phyloP scores from a whole-genome alignment of 2,888 invertebrate genomes.

The Geophilus truncorum region DNA sequence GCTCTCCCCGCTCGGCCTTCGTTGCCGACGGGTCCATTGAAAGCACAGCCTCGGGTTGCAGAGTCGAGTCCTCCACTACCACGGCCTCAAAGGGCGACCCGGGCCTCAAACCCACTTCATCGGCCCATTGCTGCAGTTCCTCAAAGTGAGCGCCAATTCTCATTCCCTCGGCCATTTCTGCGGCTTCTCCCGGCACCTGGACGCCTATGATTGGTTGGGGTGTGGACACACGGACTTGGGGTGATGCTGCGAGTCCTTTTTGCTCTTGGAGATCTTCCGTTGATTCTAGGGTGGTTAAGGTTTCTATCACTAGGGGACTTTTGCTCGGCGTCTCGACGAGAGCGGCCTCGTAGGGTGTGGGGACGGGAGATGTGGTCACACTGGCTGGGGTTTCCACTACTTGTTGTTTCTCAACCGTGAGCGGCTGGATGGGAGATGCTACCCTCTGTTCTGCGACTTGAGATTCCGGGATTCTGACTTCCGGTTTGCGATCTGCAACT shows the following conservation, averaged over 20 bases:
- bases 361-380: not conserved
- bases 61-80: not conserved
- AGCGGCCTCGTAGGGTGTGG: not conserved
- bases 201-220: not conserved
- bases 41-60: not conserved
- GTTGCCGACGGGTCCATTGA: not conserved
- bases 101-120: conserved; percentile 19
- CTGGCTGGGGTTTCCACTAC: not conserved
- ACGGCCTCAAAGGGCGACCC: conserved; percentile 1
- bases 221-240: not conserved
- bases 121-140: conserved; percentile 29
- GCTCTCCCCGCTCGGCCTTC: not conserved
- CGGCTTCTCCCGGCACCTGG: not conserved
- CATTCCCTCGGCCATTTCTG: not conserved
- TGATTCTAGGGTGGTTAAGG: not conserved
- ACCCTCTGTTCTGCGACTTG: not conserved
- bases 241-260: not conserved
- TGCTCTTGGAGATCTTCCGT: not conserved
- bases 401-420: not conserved
- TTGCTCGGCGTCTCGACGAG: not conserved
- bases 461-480: not conserved
- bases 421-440: not conserved
- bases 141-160: not conserved
- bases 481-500: not conserved
- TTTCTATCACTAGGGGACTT: not conserved